These are phyloP conservation scores for Diarsia mendica DNA, from an alignment of 2,888 invertebrate genomes.

Conservation along the genomic window DNA sequence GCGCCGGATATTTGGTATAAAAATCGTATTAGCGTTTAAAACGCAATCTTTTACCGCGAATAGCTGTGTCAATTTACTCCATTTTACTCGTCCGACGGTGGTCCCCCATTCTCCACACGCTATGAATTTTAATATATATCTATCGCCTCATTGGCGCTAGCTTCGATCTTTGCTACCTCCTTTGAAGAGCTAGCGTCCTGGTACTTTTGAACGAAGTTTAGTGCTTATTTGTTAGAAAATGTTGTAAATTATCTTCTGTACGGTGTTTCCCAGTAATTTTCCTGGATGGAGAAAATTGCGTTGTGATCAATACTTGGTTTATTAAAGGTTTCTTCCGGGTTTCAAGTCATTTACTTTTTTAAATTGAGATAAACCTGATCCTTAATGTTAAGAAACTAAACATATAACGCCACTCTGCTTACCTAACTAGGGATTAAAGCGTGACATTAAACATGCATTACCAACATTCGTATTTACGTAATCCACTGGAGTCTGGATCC, in stretches of 20 bases:
- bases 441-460: slow-evolving; percentile 56
- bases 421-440: not conserved
- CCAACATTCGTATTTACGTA: slow-evolving; percentile 51
- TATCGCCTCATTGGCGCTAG: slow-evolving; percentile 50
- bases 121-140: slow-evolving; percentile 65
- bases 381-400: not conserved
- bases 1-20: slow-evolving; percentile 75
- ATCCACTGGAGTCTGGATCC: slow-evolving; percentile 49
- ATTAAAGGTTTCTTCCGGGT: not conserved
- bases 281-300: slow-evolving; percentile 23
- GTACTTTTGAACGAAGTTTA: slow-evolving; percentile 52
- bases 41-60: slow-evolving; percentile 72
- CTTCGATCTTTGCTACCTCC: slow-evolving; percentile 34
- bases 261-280: slow-evolving; percentile 15
- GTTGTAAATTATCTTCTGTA: slow-evolving; percentile 33
- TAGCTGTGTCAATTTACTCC: slow-evolving; percentile 57
- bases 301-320: not conserved
- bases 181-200: slow-evolving; percentile 26
- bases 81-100: slow-evolving; percentile 42
- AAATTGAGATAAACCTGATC: not conserved
- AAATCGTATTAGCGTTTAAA: slow-evolving; percentile 74
- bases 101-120: slow-evolving; percentile 45
- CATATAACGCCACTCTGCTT: not conserved
- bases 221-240: slow-evolving; percentile 28
- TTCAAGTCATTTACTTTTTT: not conserved